A percentile compares a stretch with the other conserved stretches of the same genome.
Conservation (phyloP, 2,113 vertebrate species). For the Poecile atricapillus region DNA sequence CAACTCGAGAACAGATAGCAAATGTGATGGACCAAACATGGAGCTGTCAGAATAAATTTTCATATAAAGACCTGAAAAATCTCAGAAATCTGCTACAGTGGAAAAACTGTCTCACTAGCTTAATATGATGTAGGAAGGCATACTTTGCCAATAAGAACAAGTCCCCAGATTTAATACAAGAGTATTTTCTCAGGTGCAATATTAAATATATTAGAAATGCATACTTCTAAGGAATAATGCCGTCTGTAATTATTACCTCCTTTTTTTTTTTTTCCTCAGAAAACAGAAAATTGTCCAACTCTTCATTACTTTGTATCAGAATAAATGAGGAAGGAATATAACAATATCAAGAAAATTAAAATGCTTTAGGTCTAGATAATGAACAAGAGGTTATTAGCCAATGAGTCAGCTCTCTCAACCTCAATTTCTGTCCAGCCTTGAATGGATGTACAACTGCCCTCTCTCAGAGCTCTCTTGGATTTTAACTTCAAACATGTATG, state of each 20-base stretch:
- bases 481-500: neutral
- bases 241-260: neutral
- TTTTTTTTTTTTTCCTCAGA: neutral
- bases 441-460: neutral
- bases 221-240: neutral
- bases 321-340: neutral
- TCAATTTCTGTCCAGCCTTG: neutral
- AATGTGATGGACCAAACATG: constrained; percentile 1
- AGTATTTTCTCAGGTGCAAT: neutral
- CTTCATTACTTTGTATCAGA: neutral
- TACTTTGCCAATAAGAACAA: neutral
- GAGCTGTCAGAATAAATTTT: constrained; percentile 22
- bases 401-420: neutral
- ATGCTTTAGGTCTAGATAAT: neutral
- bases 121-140: neutral
- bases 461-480: neutral
- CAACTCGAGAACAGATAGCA: neutral
- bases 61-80: neutral
- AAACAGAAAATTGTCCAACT: neutral
- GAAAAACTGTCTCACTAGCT: constrained; percentile 4
- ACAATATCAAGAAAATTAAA: neutral
- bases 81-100: neutral
- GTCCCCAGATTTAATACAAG: neutral
- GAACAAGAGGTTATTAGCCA: neutral
- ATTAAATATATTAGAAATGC: neutral